Conservation (phyloP, 37 sponge, comb jelly and placozoan genomes). For the Haliclona indistincta region DNA sequence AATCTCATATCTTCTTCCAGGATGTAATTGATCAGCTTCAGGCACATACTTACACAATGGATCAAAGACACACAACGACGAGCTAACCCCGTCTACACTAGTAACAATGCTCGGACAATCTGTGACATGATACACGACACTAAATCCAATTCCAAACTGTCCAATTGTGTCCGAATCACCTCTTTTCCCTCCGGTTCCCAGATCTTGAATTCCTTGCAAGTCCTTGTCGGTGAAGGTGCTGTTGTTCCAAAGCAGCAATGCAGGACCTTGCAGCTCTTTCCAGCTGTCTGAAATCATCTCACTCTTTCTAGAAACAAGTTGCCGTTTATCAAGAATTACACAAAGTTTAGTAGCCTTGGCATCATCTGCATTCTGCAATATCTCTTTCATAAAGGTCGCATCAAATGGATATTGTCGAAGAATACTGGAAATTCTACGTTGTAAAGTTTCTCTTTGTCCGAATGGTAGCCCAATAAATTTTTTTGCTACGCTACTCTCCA, state of each 20-base stretch:
- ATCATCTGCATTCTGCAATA: slow-evolving; percentile 94
- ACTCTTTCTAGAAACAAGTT: slow-evolving; percentile 29
- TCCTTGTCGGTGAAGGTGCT: slow-evolving; percentile 63
- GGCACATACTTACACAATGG: slow-evolving; percentile 59
- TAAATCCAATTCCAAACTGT: slow-evolving; percentile 87
- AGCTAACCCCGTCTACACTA: slow-evolving; percentile 49
- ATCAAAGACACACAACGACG: slow-evolving; percentile 76
- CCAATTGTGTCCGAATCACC: slow-evolving; percentile 74
- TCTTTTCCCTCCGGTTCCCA: slow-evolving; percentile 72
- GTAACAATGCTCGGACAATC: slow-evolving; percentile 84
- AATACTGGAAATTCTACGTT: slow-evolving; percentile 72
- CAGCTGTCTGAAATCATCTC: slow-evolving; percentile 51
- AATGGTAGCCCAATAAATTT: slow-evolving; percentile 22
- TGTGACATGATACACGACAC: slow-evolving; percentile 83
- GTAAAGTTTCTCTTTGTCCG: slow-evolving; percentile 78
- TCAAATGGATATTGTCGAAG: slow-evolving; percentile 64
- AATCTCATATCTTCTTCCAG: slow-evolving; percentile 52
- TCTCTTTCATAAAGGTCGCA: slow-evolving; percentile 79
- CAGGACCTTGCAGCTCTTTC: slow-evolving; percentile 64
- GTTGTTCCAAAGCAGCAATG: slow-evolving; percentile 72
- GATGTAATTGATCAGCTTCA: slow-evolving; percentile 19
- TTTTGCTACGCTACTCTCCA: slow-evolving; percentile 17
- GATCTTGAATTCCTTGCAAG: slow-evolving; percentile 70
- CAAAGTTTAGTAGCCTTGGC: slow-evolving; percentile 74
- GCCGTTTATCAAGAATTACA: slow-evolving; percentile 70